Conservation (phyloP, 1,140 invertebrate species). For the Heliothis subflexa region DNA sequence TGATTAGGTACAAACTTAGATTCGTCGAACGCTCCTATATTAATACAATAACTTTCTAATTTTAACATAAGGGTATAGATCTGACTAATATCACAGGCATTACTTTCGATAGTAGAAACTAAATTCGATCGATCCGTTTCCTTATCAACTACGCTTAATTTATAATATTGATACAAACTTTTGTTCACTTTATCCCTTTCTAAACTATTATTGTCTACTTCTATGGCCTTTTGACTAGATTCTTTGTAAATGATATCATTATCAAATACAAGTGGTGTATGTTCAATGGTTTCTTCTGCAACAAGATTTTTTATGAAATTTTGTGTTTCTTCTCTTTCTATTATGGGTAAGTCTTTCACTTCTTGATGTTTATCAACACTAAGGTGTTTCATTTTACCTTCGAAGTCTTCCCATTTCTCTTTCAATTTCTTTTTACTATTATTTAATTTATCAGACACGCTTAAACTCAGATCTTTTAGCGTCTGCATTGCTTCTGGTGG, state of each 20-base stretch:
- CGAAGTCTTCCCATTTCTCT: slow-evolving; percentile 84
- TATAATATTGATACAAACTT: slow-evolving; percentile 80
- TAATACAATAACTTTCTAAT: slow-evolving; percentile 78
- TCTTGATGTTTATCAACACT: slow-evolving; percentile 69
- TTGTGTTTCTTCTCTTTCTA: slow-evolving; percentile 50
- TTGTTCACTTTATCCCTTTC: slow-evolving; percentile 73
- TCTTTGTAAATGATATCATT: slow-evolving; percentile 80
- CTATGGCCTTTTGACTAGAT: slow-evolving; percentile 80
- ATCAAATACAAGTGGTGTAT: slow-evolving; percentile 59
- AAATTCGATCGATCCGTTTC: slow-evolving; percentile 77
- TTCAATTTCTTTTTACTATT: slow-evolving; percentile 84
- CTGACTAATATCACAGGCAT: slow-evolving; percentile 81
- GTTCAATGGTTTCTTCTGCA: slow-evolving; percentile 60
- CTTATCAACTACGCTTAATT: slow-evolving; percentile 78
- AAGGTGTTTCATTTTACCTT: slow-evolving; percentile 80
- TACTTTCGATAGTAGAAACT: slow-evolving; percentile 75
- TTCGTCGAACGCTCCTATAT: slow-evolving; percentile 72
- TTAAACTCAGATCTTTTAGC: slow-evolving; percentile 84
- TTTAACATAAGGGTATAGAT: slow-evolving; percentile 77
- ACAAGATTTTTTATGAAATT: slow-evolving; percentile 56
- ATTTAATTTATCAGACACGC: slow-evolving; percentile 83
- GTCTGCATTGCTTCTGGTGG: slow-evolving; percentile 82
- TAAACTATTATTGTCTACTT: slow-evolving; percentile 74
- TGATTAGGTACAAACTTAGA: slow-evolving; percentile 77
- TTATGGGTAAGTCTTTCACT: slow-evolving; percentile 41